These are phyloP conservation scores for Clitarchus hookeri DNA, from an alignment of 2,888 invertebrate species.

Conservation along the genomic window DNA sequence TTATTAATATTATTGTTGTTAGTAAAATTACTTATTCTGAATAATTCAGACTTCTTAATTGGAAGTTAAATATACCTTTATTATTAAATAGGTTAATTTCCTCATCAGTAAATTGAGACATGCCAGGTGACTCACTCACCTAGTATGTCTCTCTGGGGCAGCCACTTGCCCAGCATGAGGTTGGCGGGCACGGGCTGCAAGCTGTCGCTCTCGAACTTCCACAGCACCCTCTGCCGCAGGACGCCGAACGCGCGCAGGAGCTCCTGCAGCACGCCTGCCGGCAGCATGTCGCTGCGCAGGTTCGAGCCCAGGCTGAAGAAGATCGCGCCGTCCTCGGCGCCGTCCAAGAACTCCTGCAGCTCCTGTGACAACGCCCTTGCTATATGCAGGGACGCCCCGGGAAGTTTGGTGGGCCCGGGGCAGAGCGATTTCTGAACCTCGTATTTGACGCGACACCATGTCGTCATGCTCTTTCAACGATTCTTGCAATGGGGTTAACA, in stretches of 20 bases:
- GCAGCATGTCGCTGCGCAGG: conserved; percentile 44
- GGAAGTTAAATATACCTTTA: no score
- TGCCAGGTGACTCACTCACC: conserved; percentile 18
- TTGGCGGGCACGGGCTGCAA: conserved; percentile 35
- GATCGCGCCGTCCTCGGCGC: conserved; percentile 55
- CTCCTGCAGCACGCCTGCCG: neutral
- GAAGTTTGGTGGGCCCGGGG: no score
- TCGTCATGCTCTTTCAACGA: no score
- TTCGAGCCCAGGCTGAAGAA: conserved; percentile 52
- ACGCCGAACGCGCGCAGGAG: neutral
- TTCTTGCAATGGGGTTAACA: no score
- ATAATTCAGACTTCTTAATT: no score
- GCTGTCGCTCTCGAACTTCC: conserved; percentile 50
- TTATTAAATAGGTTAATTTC: no score
- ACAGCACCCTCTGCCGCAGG: conserved; percentile 51
- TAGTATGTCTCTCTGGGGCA: conserved; percentile 30
- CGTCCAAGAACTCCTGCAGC: conserved; percentile 56
- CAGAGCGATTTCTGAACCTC: no score
- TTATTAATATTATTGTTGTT: no score
- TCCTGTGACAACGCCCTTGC: conserved; percentile 50
- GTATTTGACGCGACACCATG: no score
- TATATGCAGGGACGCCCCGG: no score
- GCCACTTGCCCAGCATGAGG: conserved; percentile 32
- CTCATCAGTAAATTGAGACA: no score
- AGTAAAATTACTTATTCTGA: no score